Evolutionary conservation across 92 coral and sea anemone genomes (phyloP).

Genomic region (Zoanthus solanderi): DNA sequence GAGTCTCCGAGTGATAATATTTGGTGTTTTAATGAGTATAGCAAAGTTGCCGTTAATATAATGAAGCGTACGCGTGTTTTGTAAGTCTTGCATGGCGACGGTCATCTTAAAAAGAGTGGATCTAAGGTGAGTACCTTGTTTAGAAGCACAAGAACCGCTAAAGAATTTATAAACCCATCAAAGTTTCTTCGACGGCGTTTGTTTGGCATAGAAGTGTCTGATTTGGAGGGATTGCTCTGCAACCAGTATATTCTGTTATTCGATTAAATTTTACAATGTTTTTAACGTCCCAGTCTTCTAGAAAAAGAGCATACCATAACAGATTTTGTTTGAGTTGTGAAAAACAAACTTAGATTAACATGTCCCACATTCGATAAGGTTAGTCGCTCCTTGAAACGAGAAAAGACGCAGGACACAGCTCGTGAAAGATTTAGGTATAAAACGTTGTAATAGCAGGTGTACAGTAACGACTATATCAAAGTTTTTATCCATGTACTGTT

Average conservation of each 20-base stretch:
- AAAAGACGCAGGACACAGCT: no score
- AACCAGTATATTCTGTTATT: neutral
- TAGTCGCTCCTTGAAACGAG: neutral
- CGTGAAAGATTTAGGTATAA: no score
- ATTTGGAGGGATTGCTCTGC: neutral
- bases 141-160: no score
- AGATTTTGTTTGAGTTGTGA: neutral
- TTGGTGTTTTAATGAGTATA: neutral
- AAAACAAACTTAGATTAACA: neutral
- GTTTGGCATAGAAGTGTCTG: neutral
- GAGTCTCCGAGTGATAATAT: neutral
- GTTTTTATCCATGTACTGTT: no score
- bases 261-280: no score
- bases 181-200: neutral
- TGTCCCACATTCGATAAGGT: no score
- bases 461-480: no score
- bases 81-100: neutral
- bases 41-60: neutral
- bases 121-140: constrained; percentile 10
- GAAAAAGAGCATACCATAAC: neutral
- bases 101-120: constrained; percentile 26
- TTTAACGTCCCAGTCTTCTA: neutral
- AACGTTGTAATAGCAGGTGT: no score
- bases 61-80: neutral
- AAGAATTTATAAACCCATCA: no score